Evolutionary conservation across 1,140 invertebrate species (phyloP).

Genomic region (Macrotrachela quadricornifera): DNA sequence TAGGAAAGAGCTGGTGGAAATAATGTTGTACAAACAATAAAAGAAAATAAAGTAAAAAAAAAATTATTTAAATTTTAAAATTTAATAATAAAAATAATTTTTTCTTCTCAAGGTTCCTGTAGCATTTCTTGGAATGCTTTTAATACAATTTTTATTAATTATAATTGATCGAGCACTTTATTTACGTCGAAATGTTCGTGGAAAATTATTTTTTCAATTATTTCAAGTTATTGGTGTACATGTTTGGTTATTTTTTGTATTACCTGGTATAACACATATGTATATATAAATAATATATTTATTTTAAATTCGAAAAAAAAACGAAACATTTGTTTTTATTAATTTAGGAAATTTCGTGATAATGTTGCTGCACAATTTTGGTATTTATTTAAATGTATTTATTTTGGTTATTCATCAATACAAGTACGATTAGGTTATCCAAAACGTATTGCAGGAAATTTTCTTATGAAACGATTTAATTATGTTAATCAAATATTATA

Average conservation of each 20-base stretch:
- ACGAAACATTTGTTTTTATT: constrained; percentile 11
- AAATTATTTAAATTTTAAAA: background rate
- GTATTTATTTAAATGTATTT: constrained; percentile 89
- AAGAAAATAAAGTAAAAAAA: constrained; percentile 49
- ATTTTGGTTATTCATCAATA: constrained; percentile 73
- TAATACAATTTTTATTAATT: constrained; percentile 67
- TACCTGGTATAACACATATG: constrained; percentile 77
- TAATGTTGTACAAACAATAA: constrained; percentile 7
- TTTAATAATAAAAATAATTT: background rate
- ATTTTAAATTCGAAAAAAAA: constrained; percentile 8
- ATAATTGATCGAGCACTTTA: constrained; percentile 88
- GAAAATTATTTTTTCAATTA: constrained; percentile 50
- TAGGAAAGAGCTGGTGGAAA: background rate
- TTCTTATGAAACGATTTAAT: constrained; percentile 78
- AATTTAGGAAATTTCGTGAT: constrained; percentile 50
- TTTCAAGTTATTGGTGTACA: constrained; percentile 86
- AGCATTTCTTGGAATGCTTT: constrained; percentile 79
- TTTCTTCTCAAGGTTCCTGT: constrained; percentile 47
- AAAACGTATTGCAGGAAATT: constrained; percentile 76
- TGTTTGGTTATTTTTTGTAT: constrained; percentile 86
- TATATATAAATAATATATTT: constrained; percentile 16
- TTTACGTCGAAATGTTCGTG: constrained; percentile 69
- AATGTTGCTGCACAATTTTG: constrained; percentile 69
- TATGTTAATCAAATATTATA: constrained; percentile 74
- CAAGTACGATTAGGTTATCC: constrained; percentile 89